phyloP scores from a whole-genome alignment of 2,113 vertebrate genomes.

The Dicentrarchus labrax region DNA sequence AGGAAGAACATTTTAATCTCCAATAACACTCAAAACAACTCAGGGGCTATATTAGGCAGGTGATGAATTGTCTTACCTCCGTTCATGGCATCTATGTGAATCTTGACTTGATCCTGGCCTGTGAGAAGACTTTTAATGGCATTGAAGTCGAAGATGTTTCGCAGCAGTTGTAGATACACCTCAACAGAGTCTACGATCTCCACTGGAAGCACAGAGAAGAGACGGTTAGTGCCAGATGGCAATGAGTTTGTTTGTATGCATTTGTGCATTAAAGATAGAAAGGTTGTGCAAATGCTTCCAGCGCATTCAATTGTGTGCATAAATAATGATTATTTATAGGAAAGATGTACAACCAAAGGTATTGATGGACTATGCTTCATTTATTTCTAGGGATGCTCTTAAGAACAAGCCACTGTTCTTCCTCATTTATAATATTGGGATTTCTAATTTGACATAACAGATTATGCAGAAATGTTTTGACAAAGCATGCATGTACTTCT shows the following conservation, averaged over 20 bases:
- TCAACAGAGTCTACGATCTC: constrained; percentile 98
- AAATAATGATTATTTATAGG: background rate
- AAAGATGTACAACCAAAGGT: no score
- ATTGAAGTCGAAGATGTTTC: constrained; percentile 94
- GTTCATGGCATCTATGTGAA: constrained; percentile 97
- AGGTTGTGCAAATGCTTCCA: background rate
- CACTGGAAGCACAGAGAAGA: constrained; percentile 84
- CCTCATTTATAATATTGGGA: background rate
- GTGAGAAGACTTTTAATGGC: constrained; percentile 94
- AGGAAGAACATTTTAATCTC: background rate
- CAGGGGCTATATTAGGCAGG: background rate
- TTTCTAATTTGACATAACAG: background rate
- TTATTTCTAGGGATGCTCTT: background rate
- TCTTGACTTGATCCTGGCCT: constrained; percentile 93
- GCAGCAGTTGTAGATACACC: constrained; percentile 94
- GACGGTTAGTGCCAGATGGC: background rate
- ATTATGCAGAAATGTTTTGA: background rate
- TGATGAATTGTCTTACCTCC: constrained; percentile 86
- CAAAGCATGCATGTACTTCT: no score
- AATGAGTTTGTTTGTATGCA: background rate
- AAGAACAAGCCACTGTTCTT: background rate
- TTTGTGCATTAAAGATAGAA: background rate
- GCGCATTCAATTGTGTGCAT: background rate
- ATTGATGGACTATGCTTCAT: background rate
- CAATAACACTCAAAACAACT: background rate